phyloP scores from a whole-genome alignment of 2,113 vertebrate species.

The human region DNA sequence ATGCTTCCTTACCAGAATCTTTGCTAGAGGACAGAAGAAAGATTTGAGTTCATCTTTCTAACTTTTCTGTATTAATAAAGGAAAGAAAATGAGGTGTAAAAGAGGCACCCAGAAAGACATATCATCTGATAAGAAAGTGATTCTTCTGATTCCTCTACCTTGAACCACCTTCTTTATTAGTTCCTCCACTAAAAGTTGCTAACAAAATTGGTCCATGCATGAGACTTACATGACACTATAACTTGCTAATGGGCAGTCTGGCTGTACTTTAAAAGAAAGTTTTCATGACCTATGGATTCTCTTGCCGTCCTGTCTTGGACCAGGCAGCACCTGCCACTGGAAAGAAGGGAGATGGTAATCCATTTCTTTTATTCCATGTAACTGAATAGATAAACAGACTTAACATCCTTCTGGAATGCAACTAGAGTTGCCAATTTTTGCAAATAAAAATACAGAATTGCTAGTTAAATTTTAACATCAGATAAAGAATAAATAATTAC shows the following conservation, averaged over 20 bases:
- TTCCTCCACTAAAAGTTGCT: neutral
- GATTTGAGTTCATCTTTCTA: neutral
- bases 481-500: neutral
- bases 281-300: neutral
- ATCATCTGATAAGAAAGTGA: neutral
- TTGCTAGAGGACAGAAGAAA: neutral
- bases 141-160: neutral
- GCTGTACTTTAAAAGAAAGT: neutral
- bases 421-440: neutral
- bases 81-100: neutral
- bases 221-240: neutral
- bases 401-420: neutral
- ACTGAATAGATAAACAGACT: neutral
- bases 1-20: neutral
- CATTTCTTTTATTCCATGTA: neutral
- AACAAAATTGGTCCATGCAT: neutral
- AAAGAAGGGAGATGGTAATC: neutral
- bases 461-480: neutral
- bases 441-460: neutral
- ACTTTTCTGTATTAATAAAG: neutral
- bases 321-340: neutral
- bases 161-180: neutral
- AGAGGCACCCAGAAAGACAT: neutral
- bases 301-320: neutral
- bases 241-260: neutral